These are phyloP conservation scores for Carterocephalus palaemon DNA, from an alignment of 2,888 invertebrate genomes.

Conservation along the genomic window DNA sequence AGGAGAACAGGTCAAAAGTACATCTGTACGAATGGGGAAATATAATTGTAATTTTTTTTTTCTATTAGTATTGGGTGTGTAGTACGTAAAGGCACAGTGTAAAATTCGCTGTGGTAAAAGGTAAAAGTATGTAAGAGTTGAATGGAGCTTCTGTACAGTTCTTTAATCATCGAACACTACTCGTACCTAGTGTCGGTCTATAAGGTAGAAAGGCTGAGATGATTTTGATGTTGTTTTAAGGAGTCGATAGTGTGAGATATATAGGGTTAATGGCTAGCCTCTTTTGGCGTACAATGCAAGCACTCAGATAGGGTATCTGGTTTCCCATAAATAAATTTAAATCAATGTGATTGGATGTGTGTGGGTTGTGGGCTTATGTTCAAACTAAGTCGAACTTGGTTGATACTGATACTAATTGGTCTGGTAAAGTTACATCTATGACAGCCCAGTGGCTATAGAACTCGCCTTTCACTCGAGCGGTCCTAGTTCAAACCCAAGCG, in stretches of 20 bases:
- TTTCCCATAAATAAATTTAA: slow-evolving; percentile 24
- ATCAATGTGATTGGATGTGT: slow-evolving; percentile 17
- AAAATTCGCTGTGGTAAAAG: no score
- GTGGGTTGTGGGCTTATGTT: not conserved
- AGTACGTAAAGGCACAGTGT: no score
- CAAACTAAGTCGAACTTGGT: no score
- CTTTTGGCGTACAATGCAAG: slow-evolving; percentile 36
- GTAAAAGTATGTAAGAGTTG: not conserved
- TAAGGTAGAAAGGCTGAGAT: slow-evolving; percentile 37
- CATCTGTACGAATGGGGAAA: no score
- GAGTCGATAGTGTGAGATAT: slow-evolving; percentile 46
- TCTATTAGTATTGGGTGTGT: no score
- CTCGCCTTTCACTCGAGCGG: no score
- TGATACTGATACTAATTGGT: no score
- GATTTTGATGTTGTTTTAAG: slow-evolving; percentile 62
- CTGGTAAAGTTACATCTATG: no score
- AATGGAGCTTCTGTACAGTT: not conserved
- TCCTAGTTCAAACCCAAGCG: no score
- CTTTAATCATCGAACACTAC: not conserved
- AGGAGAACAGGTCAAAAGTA: no score
- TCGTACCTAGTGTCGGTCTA: slow-evolving; percentile 19
- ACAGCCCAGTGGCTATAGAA: no score
- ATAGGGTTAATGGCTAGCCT: slow-evolving; percentile 32
- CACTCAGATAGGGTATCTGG: slow-evolving; percentile 5
- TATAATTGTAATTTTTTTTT: no score